Conservation (phyloP, 1,140 invertebrate species). For the Drosophila prosaltans region DNA sequence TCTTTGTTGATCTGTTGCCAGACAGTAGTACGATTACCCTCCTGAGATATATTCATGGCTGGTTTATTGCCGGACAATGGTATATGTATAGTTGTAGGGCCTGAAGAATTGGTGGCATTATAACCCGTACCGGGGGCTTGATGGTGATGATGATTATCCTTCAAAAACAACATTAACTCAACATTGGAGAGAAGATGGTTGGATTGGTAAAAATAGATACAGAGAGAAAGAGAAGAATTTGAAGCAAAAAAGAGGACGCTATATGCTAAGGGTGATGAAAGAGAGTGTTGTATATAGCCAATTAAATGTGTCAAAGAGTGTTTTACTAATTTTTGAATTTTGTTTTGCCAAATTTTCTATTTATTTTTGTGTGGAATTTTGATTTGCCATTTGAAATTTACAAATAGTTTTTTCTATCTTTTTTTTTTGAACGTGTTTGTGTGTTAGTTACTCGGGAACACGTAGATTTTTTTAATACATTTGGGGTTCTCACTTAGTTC, state of each 20-base stretch:
- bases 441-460: slow-evolving; percentile 67
- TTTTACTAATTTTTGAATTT: slow-evolving; percentile 34
- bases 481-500: slow-evolving; percentile 61
- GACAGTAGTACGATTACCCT: slow-evolving; percentile 95
- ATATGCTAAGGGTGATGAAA: slow-evolving; percentile 26
- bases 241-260: slow-evolving; percentile 31
- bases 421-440: slow-evolving; percentile 53
- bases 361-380: slow-evolving; percentile 51
- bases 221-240: slow-evolving; percentile 30
- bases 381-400: slow-evolving; percentile 47
- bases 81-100: slow-evolving; percentile 79
- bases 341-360: slow-evolving; percentile 58
- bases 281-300: slow-evolving; percentile 40
- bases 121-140: slow-evolving; percentile 55
- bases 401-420: slow-evolving; percentile 44
- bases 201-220: slow-evolving; percentile 18
- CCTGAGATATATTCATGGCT: slow-evolving; percentile 96
- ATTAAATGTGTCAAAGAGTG: slow-evolving; percentile 42
- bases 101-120: slow-evolving; percentile 61
- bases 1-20: slow-evolving; percentile 94
- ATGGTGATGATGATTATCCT: slow-evolving; percentile 75
- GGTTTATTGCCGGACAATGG: slow-evolving; percentile 87
- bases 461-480: slow-evolving; percentile 65
- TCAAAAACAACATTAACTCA: slow-evolving; percentile 58
- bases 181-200: slow-evolving; percentile 34